A percentile compares a stretch with the other conserved stretches of the same genome.
phyloP scores from a whole-genome alignment of 2,113 vertebrate genomes.

The Pan troglodytes region NHGRI_mPanTro3-v2.1_pri NC_072421.2:88088001-88088500 shows the following conservation, averaged over 20 bases:
- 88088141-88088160: neutral
- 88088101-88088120: neutral
- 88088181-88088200: too few species aligned
- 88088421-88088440: neutral
- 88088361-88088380: neutral
- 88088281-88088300: too few species aligned
- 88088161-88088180: too few species aligned
- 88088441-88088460: neutral
- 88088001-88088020: neutral
- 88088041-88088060: neutral
- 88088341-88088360: neutral
- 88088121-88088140: neutral
- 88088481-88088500: neutral
- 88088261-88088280: too few species aligned
- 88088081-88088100: neutral
- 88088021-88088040: too few species aligned
- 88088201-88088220: too few species aligned
- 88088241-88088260: too few species aligned
- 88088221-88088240: too few species aligned
- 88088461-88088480: neutral
- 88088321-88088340: neutral
- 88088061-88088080: neutral
- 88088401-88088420: too few species aligned
- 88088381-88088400: neutral
- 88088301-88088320: too few species aligned